Evolutionary conservation across 2,797 vertebrate species (phyloP), one percentile per base, ranked within the genome.

Genomic region (Poeciliopsis gracilis): DNA sequence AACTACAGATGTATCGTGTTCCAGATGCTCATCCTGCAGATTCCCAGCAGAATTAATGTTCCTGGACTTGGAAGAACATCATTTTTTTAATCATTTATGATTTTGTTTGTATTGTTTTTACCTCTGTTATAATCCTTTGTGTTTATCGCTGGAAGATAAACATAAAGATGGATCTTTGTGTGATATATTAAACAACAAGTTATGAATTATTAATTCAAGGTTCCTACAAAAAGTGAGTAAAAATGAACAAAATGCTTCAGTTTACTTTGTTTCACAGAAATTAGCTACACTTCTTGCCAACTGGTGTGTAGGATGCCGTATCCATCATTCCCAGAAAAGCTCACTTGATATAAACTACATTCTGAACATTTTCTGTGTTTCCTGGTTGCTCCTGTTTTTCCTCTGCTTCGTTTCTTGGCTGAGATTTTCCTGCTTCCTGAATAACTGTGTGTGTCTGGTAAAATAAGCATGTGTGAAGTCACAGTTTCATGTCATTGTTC

Each of bases 401-500:
- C 57, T 18, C 57, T 33, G 28, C 15, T 13, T 13, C 1, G 6
- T 53, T 38, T 53, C n/a, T 12, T 3, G 33, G 25, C 7, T 46
- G 36, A 12, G 30, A 51, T 41, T 4, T 53, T 41, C 46, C 1
- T 4, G 12, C 38, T 38, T 76, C 16, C 30, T 67, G 13, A 49
- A 30, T 30, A 33, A 2, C 33, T 20, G 53, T 33, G 4, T 76
- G 46, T 41, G 51, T 67, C 12, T 67, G 7, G n/a, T 69, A 28
- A 76, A 51, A 4, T 10, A 10, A n/a, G 46, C n/a, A 5, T 30
- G 46, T 16, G 12, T 57, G 16, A 69, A 80, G 61, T 18, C 41
- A 66, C 49, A 36, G 23, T 55, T 53, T 20, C 45, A 53, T 72
- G 69, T 77, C 33, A 75, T 76, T 61, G 69, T 49, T 87, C 80